phyloP scores from a whole-genome alignment of 1,140 invertebrate species.

The Penaeus japonicus region DNA sequence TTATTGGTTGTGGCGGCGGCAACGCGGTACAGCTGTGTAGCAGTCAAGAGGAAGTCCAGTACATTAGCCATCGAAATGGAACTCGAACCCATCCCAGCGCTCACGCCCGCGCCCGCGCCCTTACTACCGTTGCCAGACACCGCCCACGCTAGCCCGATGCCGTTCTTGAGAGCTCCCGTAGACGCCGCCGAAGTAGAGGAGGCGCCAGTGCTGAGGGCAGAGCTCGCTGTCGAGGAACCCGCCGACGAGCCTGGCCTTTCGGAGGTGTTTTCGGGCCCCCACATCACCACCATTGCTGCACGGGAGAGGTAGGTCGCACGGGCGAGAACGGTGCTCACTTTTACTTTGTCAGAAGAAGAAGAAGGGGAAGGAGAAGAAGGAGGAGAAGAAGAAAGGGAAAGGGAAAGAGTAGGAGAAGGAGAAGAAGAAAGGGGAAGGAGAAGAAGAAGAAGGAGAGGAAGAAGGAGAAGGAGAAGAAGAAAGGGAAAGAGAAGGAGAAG shows the following conservation, averaged over 20 bases:
- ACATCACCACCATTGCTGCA: not conserved
- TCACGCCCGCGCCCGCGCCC: not conserved
- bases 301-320: no score
- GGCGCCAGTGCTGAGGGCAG: not conserved
- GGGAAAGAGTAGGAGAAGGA: no score
- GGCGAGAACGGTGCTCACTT: no score
- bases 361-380: no score
- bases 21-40: constrained; percentile 36
- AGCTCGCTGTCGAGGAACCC: not conserved
- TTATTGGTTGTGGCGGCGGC: constrained; percentile 37
- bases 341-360: no score
- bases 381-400: no score
- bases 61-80: constrained; percentile 30
- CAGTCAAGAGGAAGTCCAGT: constrained; percentile 32
- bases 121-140: not conserved
- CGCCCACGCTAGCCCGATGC: constrained; percentile 37
- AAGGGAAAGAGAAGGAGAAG: no score
- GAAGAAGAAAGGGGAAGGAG: no score
- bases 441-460: no score
- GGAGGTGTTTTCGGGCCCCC: not conserved
- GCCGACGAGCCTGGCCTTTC: not conserved
- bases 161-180: constrained; percentile 27
- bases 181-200: not conserved
- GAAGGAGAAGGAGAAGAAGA: no score
- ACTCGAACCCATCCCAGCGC: not conserved